A percentile compares a stretch with the other conserved stretches of the same genome.
Conservation (phyloP, 2,888 invertebrate genomes). For the Lithophane semibrunnea region DNA sequence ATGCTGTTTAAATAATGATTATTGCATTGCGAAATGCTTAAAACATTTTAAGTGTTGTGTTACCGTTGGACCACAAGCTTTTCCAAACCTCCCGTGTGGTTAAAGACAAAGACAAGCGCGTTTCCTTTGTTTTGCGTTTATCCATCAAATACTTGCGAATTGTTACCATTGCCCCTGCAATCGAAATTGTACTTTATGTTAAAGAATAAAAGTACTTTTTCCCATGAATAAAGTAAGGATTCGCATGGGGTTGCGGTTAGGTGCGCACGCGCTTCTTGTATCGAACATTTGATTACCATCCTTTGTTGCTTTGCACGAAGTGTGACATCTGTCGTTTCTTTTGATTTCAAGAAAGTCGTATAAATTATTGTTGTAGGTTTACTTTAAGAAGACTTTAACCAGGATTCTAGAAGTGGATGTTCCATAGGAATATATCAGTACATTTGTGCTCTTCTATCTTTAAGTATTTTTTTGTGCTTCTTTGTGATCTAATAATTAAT, state of each 20-base stretch:
- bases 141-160: conserved; percentile 73
- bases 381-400: not conserved
- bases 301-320: conserved; percentile 70
- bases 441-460: not conserved
- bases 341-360: conserved; percentile 54
- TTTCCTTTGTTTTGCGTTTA: conserved; percentile 77
- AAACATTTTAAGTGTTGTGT: conserved; percentile 68
- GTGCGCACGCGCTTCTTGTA: conserved; percentile 79
- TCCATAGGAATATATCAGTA: not conserved
- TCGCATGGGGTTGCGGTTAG: conserved; percentile 78
- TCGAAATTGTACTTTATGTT: conserved; percentile 15
- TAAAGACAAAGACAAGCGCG: conserved; percentile 71
- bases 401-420: not conserved
- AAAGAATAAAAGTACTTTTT: conserved; percentile 25
- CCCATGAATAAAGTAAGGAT: conserved; percentile 25
- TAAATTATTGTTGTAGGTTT: conserved; percentile 23
- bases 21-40: conserved; percentile 40
- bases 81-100: conserved; percentile 82
- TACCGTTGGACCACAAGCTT: conserved; percentile 79
- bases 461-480: not conserved
- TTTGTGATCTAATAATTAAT: no score
- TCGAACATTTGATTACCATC: conserved; percentile 72
- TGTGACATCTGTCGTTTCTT: conserved; percentile 75
- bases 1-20: conserved; percentile 35
- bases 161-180: conserved; percentile 42